Conservation (phyloP, 2,888 invertebrate genomes). For the Liodrosophila aerea region DNA sequence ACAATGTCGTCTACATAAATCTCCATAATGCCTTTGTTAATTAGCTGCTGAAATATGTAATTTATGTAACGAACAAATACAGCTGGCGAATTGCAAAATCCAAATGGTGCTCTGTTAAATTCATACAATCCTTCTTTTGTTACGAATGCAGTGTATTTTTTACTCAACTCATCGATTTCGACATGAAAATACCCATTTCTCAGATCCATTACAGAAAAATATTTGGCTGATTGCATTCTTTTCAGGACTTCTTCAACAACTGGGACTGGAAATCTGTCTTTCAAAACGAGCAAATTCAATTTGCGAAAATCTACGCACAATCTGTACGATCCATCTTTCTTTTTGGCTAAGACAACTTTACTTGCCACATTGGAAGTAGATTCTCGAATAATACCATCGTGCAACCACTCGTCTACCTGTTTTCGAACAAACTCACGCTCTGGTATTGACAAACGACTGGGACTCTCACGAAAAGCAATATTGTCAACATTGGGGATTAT, state of each 20-base stretch:
- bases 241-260: background rate
- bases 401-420: constrained; percentile 3
- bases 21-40: too few species aligned
- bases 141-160: background rate
- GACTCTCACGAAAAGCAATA: too few species aligned
- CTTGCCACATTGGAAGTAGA: constrained; percentile 4
- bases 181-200: background rate
- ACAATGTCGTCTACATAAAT: too few species aligned
- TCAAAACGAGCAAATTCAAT: too few species aligned
- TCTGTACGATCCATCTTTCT: too few species aligned
- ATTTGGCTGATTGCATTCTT: background rate
- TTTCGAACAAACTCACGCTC: background rate
- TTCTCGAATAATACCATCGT: background rate
- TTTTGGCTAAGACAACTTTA: constrained; percentile 1
- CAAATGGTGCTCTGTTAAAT: background rate
- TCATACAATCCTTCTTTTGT: background rate
- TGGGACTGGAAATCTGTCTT: background rate
- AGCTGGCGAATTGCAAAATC: too few species aligned
- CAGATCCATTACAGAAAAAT: background rate
- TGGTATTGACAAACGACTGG: background rate
- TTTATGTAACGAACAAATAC: too few species aligned
- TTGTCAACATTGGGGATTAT: too few species aligned
- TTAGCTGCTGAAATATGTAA: too few species aligned
- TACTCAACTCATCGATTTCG: background rate
- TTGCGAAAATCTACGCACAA: too few species aligned